Conservation (phyloP, 2,113 vertebrate genomes). For the Nycticebus coucang region DNA sequence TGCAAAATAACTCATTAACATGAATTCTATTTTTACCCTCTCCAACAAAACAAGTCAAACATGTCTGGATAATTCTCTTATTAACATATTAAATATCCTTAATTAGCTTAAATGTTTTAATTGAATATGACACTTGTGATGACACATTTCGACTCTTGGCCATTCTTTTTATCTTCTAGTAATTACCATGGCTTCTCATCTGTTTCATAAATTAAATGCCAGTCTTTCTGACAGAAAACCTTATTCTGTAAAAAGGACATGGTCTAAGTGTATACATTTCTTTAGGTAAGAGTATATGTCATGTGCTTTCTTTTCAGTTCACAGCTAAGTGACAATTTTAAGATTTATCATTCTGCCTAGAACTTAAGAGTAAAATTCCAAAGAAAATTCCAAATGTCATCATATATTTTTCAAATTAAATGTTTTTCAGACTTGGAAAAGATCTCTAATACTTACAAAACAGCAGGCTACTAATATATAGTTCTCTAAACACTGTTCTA, state of each 20-base stretch:
- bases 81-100: constrained; percentile 33
- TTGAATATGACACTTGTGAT: not conserved
- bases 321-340: constrained; percentile 47
- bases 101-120: not conserved
- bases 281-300: constrained; percentile 10
- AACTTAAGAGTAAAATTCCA: not conserved
- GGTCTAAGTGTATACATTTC: not conserved
- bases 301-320: constrained; percentile 42
- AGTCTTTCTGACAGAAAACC: constrained; percentile 26
- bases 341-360: constrained; percentile 8
- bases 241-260: not conserved
- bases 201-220: not conserved
- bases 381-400: constrained; percentile 21
- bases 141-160: constrained; percentile 2
- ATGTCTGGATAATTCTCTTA: not conserved
- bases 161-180: constrained; percentile 36
- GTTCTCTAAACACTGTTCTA: not conserved
- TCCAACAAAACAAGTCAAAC: constrained; percentile 16
- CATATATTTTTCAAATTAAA: constrained; percentile 53
- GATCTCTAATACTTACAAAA: constrained; percentile 36
- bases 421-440: constrained; percentile 24
- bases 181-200: not conserved
- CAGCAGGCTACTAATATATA: not conserved
- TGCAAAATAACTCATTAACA: constrained; percentile 30
- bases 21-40: constrained; percentile 22